These are phyloP conservation scores for Ophonus ardosiacus DNA, from an alignment of 2,888 invertebrate species.

Conservation along the genomic window DNA sequence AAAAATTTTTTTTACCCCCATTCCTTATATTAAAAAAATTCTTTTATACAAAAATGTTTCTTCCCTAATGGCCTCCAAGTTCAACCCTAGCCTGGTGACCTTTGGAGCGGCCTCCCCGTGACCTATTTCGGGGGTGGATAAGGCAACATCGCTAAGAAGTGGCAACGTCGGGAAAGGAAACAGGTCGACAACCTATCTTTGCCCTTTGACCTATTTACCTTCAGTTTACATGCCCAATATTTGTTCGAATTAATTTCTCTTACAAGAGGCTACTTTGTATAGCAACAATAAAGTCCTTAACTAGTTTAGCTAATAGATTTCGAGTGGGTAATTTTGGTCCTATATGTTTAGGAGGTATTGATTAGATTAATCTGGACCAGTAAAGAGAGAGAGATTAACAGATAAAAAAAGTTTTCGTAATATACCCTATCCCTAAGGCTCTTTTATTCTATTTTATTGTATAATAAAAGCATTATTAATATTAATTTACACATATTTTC, in stretches of 20 bases:
- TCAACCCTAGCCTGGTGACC: background rate
- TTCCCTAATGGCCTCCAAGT: background rate
- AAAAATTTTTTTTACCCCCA: too few species aligned
- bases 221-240: background rate
- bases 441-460: too few species aligned
- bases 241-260: constrained; percentile 14
- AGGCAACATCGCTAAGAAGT: constrained; percentile 14
- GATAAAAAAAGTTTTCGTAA: too few species aligned
- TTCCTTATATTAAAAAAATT: background rate
- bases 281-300: background rate
- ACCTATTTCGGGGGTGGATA: constrained; percentile 20
- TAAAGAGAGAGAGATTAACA: too few species aligned
- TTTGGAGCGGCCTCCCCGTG: background rate
- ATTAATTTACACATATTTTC: too few species aligned
- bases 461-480: too few species aligned
- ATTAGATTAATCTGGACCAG: background rate
- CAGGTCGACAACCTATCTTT: constrained; percentile 52
- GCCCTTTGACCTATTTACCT: constrained; percentile 54
- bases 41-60: background rate
- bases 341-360: background rate
- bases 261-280: background rate
- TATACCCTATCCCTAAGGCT: too few species aligned
- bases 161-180: constrained; percentile 31
- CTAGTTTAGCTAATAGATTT: background rate
- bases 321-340: too few species aligned